Conservation (phyloP, 1,140 invertebrate species). For the Grapholita molesta region DNA sequence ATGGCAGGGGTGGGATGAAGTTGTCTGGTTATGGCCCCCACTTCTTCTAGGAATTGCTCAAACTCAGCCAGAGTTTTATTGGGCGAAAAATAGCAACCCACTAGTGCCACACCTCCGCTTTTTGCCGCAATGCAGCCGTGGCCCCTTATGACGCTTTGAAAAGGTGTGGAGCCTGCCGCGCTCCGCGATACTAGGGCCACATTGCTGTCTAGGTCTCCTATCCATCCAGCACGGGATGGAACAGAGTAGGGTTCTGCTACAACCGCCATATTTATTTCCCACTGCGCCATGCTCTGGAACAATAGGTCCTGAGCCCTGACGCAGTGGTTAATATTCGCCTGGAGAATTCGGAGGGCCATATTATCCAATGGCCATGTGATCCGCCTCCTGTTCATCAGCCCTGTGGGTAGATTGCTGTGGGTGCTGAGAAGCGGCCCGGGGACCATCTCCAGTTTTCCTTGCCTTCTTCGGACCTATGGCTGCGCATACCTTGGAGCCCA, state of each 20-base stretch:
- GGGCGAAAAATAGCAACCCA: constrained; percentile 26
- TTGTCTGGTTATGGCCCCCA: constrained; percentile 2
- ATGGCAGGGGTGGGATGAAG: not conserved
- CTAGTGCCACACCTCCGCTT: not conserved
- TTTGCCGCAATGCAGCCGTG: not conserved
- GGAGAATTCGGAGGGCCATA: not conserved
- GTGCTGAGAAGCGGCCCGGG: too few species aligned
- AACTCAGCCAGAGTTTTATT: constrained; percentile 22
- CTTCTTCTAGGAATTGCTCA: constrained; percentile 16
- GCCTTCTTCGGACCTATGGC: too few species aligned
- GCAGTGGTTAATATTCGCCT: constrained; percentile 21
- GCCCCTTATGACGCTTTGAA: not conserved
- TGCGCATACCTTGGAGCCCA: too few species aligned
- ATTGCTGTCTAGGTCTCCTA: not conserved
- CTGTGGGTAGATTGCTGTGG: too few species aligned
- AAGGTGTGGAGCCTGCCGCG: not conserved
- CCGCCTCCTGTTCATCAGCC: too few species aligned
- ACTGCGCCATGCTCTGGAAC: constrained; percentile 77
- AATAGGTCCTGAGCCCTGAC: constrained; percentile 24
- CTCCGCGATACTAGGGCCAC: not conserved
- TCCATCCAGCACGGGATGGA: not conserved
- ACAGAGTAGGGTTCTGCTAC: constrained; percentile 31
- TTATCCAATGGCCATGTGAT: too few species aligned
- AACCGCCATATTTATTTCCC: constrained; percentile 77
- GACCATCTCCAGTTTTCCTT: too few species aligned